Base-by-base conservation (phyloP, 2,797 vertebrate genomes). In the Nannoperca obscura region DNA sequence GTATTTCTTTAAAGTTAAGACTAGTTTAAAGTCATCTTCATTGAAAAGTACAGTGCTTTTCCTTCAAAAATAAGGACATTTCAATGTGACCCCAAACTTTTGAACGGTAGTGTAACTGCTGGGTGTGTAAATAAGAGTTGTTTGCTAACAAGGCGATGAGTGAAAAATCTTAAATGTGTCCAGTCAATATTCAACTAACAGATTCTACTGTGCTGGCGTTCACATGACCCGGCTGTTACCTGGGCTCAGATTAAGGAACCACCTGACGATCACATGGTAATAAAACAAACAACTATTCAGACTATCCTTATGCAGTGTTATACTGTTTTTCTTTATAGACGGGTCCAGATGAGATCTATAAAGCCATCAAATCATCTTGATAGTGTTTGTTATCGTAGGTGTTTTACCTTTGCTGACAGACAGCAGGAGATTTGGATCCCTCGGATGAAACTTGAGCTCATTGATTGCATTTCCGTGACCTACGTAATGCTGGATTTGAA, bases 401-500 rank as follows among this genome's bases (percentile, higher is more conserved):
- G 24, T 11, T 4, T 95, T 95, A 99, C 98, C 98, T 99, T 99
- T 99, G 94, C 98, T 99, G 88, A 99, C 98, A 54, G 98, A 99
- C 77, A 99, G 91, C 67, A 99, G 97, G 24, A 99, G 97, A 92
- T 98, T 99, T 32, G 98, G 98, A 89, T 99, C 98, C 91, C 98
- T 95, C 0, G 98, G 98, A 66, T 99, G 98, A 92, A 99, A 99
- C 93, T 99, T 99, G 83, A 99, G 94, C 90, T 99, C 98, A 50
- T 99, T 99, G 93, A 99, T 99, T 81, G 98, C 98, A 82, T 99
- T 99, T 65, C 98, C 98, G 66, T 99, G 98, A 74, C 98, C 98
- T 57, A 99, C 98, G 27, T 99, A 99, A 91, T 99, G 98, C 98
- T 99, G 90, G 1, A 66, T 8, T 30, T 5, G 69, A 47, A 13